phyloP scores from a whole-genome alignment of 2,888 invertebrate species.

The Leptinotarsa juncta region DNA sequence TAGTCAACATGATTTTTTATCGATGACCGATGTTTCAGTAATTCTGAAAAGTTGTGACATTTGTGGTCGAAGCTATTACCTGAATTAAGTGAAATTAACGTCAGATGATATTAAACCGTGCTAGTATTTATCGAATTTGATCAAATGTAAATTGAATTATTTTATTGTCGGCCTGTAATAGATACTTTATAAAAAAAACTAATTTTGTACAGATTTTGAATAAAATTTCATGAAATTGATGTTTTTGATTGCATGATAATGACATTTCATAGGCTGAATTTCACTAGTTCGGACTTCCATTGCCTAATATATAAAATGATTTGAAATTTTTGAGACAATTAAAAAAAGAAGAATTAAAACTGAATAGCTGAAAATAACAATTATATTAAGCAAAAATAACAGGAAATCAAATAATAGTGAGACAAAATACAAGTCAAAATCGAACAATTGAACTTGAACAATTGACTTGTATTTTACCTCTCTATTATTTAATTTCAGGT shows the following conservation, averaged over 20 bases:
- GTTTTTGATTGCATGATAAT: not conserved
- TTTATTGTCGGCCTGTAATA: not conserved
- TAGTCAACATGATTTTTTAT: not conserved
- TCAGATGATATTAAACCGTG: not conserved
- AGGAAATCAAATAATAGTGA: no score
- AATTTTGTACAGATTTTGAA: constrained; percentile 7
- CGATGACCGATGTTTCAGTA: not conserved
- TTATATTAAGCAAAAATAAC: no score
- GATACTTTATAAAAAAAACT: not conserved
- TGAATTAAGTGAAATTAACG: not conserved
- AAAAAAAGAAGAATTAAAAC: no score
- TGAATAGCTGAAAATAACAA: no score
- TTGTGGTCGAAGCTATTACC: not conserved
- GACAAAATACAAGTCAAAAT: no score
- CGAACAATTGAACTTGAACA: no score
- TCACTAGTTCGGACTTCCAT: no score
- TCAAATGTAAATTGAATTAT: not conserved
- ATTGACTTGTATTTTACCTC: no score
- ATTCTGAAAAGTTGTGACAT: constrained; percentile 5
- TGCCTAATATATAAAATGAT: no score
- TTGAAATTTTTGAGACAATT: no score
- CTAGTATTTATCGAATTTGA: not conserved
- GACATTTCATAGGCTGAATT: no score
- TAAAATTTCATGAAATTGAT: not conserved
- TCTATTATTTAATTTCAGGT: no score